Evolutionary conservation across 2,888 invertebrate genomes (phyloP).

Genomic region (Mylabris sibirica): DNA sequence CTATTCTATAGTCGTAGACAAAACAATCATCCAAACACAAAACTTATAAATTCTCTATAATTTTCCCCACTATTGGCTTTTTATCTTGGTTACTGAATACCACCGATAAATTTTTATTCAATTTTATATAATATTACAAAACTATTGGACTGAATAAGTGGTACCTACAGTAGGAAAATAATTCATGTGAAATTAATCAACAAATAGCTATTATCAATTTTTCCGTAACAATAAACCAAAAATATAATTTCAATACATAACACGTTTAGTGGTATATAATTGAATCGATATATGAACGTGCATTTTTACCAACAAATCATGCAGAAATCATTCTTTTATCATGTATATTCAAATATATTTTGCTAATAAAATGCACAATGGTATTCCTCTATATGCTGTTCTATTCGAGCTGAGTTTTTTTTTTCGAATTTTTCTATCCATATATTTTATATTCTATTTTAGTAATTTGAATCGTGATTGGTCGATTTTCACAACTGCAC

Average conservation of each 20-base stretch:
- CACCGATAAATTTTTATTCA: too few species aligned
- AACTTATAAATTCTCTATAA: too few species aligned
- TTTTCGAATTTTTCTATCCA: background rate
- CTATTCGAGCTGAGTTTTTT: background rate
- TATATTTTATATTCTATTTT: too few species aligned
- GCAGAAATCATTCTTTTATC: background rate
- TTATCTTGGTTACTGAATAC: too few species aligned
- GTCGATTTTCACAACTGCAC: background rate
- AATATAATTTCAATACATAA: background rate
- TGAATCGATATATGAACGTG: background rate
- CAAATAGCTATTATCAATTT: background rate
- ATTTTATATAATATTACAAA: too few species aligned
- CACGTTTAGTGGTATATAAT: background rate
- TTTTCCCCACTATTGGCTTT: too few species aligned
- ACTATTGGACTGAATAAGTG: background rate
- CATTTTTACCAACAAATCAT: slow-evolving; percentile 1
- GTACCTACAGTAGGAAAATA: background rate
- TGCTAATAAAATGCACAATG: background rate
- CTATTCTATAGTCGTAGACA: too few species aligned
- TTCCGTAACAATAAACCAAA: background rate
- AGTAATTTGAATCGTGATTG: background rate
- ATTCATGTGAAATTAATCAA: background rate
- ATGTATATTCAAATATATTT: background rate
- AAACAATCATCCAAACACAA: too few species aligned
- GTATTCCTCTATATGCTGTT: background rate